Percentiles rank a stretch among this genome's conserved stretches.
phyloP scores from a whole-genome alignment of 1,140 invertebrate species.

The Drosophila equinoxialis region DNA sequence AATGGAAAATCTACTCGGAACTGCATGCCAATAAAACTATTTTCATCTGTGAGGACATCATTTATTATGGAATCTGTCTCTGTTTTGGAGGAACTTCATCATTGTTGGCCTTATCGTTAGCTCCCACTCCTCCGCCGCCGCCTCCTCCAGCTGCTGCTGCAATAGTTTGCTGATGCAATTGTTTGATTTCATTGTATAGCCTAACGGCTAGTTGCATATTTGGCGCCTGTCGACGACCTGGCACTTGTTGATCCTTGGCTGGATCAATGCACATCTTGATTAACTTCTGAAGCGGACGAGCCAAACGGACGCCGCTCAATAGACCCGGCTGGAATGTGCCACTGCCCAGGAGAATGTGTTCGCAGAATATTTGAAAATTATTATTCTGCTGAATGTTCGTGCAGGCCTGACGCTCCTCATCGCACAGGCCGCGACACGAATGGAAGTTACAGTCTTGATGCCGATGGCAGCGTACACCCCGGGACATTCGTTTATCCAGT shows the following conservation, averaged over 20 bases:
- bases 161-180: conserved; percentile 64
- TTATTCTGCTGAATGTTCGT: conserved; percentile 74
- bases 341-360: conserved; percentile 60
- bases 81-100: background rate
- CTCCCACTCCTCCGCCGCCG: conserved; percentile 18
- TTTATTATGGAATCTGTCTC: conserved; percentile 14
- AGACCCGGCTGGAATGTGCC: conserved; percentile 70
- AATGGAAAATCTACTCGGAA: conserved; percentile 10
- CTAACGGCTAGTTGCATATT: conserved; percentile 63
- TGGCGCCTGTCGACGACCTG: conserved; percentile 59
- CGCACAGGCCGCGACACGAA: conserved; percentile 69
- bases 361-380: conserved; percentile 78
- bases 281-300: conserved; percentile 57
- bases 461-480: conserved; percentile 55
- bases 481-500: conserved; percentile 67
- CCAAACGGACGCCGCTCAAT: conserved; percentile 57
- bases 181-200: conserved; percentile 75
- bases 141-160: conserved; percentile 44
- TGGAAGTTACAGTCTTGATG: conserved; percentile 71
- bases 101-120: background rate
- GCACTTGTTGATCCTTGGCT: conserved; percentile 64
- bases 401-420: conserved; percentile 53
- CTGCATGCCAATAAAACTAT: conserved; percentile 41
- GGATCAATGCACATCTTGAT: conserved; percentile 69
- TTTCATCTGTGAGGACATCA: conserved; percentile 14